phyloP scores from a whole-genome alignment of 2,797 vertebrate species.

The Nannoperca obscura region DNA sequence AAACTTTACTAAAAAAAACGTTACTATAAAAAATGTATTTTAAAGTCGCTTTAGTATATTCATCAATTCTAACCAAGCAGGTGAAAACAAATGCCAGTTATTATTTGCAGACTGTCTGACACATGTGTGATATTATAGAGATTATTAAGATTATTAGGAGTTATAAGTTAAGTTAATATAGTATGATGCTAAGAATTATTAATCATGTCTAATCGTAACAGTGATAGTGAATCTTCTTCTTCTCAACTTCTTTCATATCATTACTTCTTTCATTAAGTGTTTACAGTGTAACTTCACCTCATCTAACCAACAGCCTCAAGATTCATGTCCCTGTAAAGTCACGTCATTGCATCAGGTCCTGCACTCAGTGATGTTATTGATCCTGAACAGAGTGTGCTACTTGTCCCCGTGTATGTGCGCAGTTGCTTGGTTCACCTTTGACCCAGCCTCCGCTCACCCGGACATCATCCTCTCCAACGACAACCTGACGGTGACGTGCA shows the following conservation, averaged over 20 bases:
- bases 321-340: conserved; percentile 34
- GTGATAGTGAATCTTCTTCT: conserved; percentile 22
- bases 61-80: conserved; percentile 1
- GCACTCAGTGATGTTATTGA: neutral
- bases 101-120: conserved; percentile 57
- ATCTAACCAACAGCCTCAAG: conserved; percentile 44
- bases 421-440: conserved; percentile 99
- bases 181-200: conserved; percentile 15
- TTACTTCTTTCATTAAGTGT: conserved; percentile 19
- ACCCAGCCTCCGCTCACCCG: conserved; percentile 92
- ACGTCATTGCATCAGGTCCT: neutral
- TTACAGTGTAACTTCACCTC: conserved; percentile 49
- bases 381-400: conserved; percentile 6
- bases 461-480: conserved; percentile 99
- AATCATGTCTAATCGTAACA: conserved; percentile 16
- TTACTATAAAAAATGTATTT: neutral
- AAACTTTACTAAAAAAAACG: neutral
- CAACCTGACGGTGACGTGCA: conserved; percentile 98
- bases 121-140: conserved; percentile 27
- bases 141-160: conserved; percentile 26
- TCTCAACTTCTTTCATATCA: conserved; percentile 19
- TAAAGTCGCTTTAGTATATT: neutral
- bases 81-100: conserved; percentile 19
- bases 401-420: conserved; percentile 44
- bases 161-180: conserved; percentile 22